Conservation (phyloP, 2,113 vertebrate species). For the Daphoenositta chrysoptera region DNA sequence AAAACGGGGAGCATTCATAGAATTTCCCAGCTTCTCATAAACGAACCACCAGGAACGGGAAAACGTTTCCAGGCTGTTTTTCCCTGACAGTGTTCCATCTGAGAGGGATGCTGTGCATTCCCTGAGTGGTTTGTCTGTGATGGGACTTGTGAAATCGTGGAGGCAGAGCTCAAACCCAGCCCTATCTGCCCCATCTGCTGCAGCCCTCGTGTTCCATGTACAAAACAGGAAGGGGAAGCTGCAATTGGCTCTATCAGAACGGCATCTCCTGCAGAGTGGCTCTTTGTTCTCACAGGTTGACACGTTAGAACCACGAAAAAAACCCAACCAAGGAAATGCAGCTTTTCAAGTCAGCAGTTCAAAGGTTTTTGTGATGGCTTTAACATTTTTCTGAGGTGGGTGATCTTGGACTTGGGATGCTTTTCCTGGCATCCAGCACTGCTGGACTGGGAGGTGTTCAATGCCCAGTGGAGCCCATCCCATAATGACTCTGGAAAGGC, state of each 20-base stretch:
- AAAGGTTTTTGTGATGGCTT: background rate
- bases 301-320: background rate
- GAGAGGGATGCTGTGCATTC: rapidly evolving
- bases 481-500: background rate
- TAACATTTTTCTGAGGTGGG: background rate
- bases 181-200: background rate
- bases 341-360: background rate
- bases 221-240: conserved; percentile 38
- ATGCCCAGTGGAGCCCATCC: background rate
- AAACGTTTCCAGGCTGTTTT: background rate
- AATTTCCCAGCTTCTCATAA: background rate
- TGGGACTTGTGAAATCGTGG: background rate
- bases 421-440: background rate
- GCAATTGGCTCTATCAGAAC: background rate
- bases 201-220: background rate
- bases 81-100: background rate
- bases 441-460: background rate
- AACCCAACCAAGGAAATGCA: background rate
- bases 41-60: rapidly evolving
- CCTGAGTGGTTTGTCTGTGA: background rate
- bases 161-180: background rate
- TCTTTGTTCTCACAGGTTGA: background rate
- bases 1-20: background rate
- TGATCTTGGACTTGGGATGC: background rate
- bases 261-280: background rate